Evolutionary conservation across 2,797 vertebrate genomes (phyloP).

Genomic region (Paramormyrops hopkinsi): DNA sequence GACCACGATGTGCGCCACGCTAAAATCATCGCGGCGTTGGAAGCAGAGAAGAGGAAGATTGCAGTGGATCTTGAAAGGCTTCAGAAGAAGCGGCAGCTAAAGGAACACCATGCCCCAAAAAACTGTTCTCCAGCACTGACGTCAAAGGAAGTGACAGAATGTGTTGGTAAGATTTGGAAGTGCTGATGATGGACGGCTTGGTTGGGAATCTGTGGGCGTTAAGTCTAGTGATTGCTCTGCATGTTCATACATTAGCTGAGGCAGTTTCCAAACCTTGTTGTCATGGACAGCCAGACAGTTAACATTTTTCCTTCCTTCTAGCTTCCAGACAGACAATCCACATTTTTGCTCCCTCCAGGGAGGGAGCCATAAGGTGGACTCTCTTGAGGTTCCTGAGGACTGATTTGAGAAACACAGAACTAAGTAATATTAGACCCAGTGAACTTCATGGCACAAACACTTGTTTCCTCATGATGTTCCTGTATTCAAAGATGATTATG

Average conservation of each 20-base stretch:
- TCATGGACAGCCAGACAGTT: background rate
- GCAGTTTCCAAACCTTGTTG: background rate
- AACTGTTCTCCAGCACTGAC: background rate
- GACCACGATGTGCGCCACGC: conserved; percentile 75
- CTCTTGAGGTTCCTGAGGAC: background rate
- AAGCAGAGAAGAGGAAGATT: conserved; percentile 86
- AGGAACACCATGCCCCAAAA: conserved; percentile 41
- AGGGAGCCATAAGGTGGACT: background rate
- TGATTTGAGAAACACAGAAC: background rate
- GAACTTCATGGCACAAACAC: background rate
- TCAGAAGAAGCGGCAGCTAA: conserved; percentile 54
- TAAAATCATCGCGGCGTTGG: conserved; percentile 85
- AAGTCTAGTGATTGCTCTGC: background rate
- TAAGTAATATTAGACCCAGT: background rate
- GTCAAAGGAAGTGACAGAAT: background rate
- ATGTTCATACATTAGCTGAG: background rate
- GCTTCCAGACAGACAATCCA: background rate
- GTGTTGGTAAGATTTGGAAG: background rate
- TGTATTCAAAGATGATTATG: background rate
- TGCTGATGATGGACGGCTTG: background rate
- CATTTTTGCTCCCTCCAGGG: background rate
- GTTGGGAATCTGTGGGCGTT: background rate
- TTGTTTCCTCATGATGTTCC: background rate
- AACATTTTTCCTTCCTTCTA: background rate
- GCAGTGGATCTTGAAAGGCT: conserved; percentile 72